Conservation (phyloP, 2,113 vertebrate species). For the Sylvicapra grimmia region DNA sequence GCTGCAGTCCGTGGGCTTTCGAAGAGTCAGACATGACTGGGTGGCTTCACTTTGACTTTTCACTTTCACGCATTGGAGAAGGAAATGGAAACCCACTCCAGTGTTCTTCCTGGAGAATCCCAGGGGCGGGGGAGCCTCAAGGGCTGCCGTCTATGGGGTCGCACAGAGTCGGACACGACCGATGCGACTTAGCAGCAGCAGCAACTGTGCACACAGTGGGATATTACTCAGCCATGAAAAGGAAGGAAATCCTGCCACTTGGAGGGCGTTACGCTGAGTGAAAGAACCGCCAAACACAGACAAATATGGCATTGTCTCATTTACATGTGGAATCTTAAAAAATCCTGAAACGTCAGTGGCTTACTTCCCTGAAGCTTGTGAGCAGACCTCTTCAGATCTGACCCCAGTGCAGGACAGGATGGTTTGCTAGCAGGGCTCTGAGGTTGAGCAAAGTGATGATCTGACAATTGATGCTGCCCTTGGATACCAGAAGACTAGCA, state of each 20-base stretch:
- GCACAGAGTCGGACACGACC: too few species aligned
- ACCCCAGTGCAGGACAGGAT: not conserved
- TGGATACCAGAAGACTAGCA: fast-evolving
- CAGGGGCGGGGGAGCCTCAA: fast-evolving
- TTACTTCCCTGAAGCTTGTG: not conserved
- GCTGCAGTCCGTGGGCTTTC: fast-evolving
- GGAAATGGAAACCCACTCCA: too few species aligned
- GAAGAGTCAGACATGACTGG: too few species aligned
- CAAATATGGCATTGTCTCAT: fast-evolving
- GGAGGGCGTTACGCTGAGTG: not conserved
- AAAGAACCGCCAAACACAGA: not conserved
- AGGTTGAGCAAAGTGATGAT: not conserved
- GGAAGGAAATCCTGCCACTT: too few species aligned
- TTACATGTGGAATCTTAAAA: not conserved
- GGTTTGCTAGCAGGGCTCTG: not conserved
- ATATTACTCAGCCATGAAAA: not conserved
- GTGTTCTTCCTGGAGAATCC: too few species aligned
- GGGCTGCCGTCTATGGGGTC: too few species aligned
- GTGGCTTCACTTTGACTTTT: too few species aligned
- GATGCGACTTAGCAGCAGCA: too few species aligned
- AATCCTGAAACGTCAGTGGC: not conserved
- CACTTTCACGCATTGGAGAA: too few species aligned
- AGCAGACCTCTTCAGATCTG: not conserved
- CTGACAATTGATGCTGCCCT: not conserved
- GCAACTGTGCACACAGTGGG: too few species aligned